phyloP scores from a whole-genome alignment of 2,797 vertebrate species.

The Hozukius guyotensis region DNA sequence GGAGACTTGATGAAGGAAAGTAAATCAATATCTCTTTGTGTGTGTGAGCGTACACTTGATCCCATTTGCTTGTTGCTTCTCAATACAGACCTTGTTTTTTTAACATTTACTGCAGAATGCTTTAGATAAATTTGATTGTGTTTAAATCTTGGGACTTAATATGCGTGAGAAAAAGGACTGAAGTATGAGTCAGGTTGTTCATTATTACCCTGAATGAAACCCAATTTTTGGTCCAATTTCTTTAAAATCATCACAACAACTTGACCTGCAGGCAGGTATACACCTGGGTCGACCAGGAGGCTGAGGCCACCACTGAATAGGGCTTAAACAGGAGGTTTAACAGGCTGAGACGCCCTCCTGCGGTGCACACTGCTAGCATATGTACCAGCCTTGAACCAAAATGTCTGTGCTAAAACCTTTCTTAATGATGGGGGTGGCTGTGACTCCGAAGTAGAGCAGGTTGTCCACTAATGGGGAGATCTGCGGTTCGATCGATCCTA shows the following conservation, averaged over 20 bases:
- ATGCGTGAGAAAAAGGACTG: neutral
- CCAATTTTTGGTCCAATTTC: neutral
- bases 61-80: neutral
- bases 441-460: no score
- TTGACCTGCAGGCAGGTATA: neutral
- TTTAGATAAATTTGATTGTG: neutral
- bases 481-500: no score
- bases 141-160: neutral
- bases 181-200: neutral
- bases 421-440: no score
- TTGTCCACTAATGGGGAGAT: no score
- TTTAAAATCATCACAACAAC: neutral
- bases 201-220: neutral
- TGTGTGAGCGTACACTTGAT: neutral
- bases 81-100: neutral
- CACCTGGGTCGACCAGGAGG: neutral
- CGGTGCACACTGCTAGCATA: neutral
- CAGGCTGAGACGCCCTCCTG: neutral
- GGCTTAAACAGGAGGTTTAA: neutral
- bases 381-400: neutral
- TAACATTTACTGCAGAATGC: neutral
- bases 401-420: neutral
- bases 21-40: neutral
- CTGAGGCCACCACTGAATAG: neutral
- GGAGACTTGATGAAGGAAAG: neutral